Base-by-base conservation (phyloP, 2,888 invertebrate genomes). In the Acheta domesticus region DNA sequence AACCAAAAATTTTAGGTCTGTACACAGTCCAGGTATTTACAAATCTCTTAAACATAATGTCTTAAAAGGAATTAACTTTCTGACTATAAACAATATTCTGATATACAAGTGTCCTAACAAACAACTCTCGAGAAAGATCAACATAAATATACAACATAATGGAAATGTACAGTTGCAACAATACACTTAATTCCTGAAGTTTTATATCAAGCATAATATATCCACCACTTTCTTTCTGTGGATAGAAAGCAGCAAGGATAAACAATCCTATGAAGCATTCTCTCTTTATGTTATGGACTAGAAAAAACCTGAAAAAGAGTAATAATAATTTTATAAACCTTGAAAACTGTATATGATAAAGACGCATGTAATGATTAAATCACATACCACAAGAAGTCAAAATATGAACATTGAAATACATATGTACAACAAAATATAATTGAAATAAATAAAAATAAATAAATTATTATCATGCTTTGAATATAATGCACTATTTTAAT, bases 281-380 rank as follows among this genome's bases (percentile, higher is more conserved):
- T 75, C 74, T 75, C 49, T 79, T 36, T 76, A 79, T 76, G 76
- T 23, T 73, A 76, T 19, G 76, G 79, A 79, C 79, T 79, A 79
- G 79, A 79, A 79, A 76, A 79, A 48, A 21, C 79, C 76, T 75
- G 74, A 79, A 79, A 79, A 79, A 23, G 75, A 48, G 36, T 74
- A 50, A 77, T 49, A 50, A 77, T 77, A 77, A 48, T 77, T 50
- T 50, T 77, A 50, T 77, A 20, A 76, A 76, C 14, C 36, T 48
- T 77, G n/a, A 62, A 62, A 36, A 36, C 8, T 1, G 36, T 36
- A 36, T 36, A 36, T 36, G 36, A 36, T 36, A 36, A 36, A 36
- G 36, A 36, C 8, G 36, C 36, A 36, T 5, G 36, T 36, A 36
- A 36, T 36, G 36, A 23, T 23, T 23, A 23, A 36, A 36, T 36